phyloP scores from a whole-genome alignment of 2,113 vertebrate species.

The Nettapus auritus region DNA sequence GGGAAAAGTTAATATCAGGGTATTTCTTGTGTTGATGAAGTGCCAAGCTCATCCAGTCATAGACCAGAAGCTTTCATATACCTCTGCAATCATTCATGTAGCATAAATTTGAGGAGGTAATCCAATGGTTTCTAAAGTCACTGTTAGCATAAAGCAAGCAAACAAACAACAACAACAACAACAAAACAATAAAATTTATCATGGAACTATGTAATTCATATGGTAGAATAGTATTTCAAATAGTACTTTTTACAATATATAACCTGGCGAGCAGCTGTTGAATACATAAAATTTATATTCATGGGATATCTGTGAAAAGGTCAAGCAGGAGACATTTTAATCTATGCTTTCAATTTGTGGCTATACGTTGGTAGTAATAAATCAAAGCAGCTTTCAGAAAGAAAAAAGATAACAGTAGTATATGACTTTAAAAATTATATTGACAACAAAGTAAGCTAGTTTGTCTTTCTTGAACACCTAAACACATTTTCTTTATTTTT shows the following conservation, averaged over 20 bases:
- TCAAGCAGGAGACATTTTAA: conserved; percentile 51
- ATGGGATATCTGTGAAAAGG: background rate
- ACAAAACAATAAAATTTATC: background rate
- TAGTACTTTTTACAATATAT: background rate
- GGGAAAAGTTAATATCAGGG: background rate
- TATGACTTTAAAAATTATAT: background rate
- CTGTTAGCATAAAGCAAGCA: background rate
- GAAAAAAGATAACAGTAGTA: background rate
- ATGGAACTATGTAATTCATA: background rate
- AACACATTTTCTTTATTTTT: conserved; percentile 3
- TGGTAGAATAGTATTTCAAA: background rate
- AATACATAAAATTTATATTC: conserved; percentile 19
- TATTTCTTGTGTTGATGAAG: background rate
- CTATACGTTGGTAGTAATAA: conserved; percentile 1
- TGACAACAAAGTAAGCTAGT: background rate
- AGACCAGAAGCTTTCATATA: background rate
- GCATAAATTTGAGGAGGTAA: background rate
- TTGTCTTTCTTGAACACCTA: conserved; percentile 8
- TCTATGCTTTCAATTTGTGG: conserved; percentile 40
- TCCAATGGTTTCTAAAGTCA: background rate
- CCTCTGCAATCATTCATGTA: background rate
- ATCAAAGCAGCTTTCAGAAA: conserved; percentile 24
- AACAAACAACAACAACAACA: background rate
- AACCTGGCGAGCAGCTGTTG: background rate
- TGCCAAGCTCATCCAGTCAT: background rate